Conservation (phyloP, 2,797 vertebrate genomes). For the Enteromius mattozi region DNA sequence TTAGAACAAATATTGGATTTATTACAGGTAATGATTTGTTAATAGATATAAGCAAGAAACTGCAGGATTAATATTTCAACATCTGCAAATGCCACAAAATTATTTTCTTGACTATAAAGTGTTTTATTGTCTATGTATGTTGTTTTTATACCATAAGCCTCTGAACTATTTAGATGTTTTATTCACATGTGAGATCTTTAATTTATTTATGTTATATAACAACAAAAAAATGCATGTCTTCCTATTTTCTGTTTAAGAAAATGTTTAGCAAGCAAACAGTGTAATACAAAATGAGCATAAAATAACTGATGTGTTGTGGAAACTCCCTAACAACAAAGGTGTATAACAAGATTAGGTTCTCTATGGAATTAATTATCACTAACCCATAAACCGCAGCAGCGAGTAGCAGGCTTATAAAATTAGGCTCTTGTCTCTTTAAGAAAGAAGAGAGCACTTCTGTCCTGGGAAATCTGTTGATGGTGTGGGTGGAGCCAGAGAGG, state of each 20-base stretch:
- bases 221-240: not conserved
- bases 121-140: not conserved
- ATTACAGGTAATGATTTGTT: not conserved
- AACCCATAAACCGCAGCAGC: constrained; percentile 2
- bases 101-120: not conserved
- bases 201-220: not conserved
- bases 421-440: constrained; percentile 71
- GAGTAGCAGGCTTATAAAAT: constrained; percentile 42
- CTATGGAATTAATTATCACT: constrained; percentile 42
- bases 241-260: not conserved
- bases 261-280: constrained; percentile 1
- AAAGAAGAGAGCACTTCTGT: constrained; percentile 42
- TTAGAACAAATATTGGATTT: not conserved
- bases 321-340: constrained; percentile 46
- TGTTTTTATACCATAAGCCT: not conserved
- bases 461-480: constrained; percentile 47
- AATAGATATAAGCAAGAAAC: not conserved
- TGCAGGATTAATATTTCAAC: not conserved
- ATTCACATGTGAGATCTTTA: not conserved
- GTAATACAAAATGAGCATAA: not conserved
- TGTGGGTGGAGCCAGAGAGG: constrained; percentile 57
- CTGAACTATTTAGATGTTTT: not conserved
- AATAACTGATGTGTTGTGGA: constrained; percentile 33
- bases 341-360: constrained; percentile 51
- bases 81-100: not conserved